Conservation (phyloP, 2,888 invertebrate genomes). For the Hypolimnas misippus region DNA sequence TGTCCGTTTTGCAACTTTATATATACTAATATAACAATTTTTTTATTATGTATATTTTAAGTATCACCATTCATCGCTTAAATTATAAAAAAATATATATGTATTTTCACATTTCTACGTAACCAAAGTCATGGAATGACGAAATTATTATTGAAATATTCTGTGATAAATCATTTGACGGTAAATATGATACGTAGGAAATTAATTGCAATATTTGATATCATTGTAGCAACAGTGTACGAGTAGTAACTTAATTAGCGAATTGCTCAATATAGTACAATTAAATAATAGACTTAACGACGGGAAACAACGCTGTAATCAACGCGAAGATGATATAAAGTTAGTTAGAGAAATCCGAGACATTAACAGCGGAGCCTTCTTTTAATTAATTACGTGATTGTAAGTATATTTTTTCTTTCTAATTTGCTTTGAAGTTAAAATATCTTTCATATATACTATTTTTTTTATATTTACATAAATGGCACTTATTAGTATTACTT, state of each 20-base stretch:
- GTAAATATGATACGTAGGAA: too few relatives aligned
- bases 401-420: neutral
- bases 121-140: too few relatives aligned
- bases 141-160: too few relatives aligned
- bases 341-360: neutral
- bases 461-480: neutral
- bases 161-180: too few relatives aligned
- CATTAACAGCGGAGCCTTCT: neutral
- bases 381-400: constrained; percentile 5
- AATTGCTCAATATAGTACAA: neutral
- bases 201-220: neutral
- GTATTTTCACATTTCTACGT: too few relatives aligned
- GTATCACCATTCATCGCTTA: too few relatives aligned
- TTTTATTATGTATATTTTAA: too few relatives aligned
- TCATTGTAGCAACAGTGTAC: neutral
- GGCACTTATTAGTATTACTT: too few relatives aligned
- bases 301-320: neutral
- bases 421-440: neutral
- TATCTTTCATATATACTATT: neutral
- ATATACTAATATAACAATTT: too few relatives aligned
- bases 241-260: neutral
- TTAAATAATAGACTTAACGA: neutral
- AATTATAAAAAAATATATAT: too few relatives aligned
- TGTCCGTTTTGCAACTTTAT: too few relatives aligned
- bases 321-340: neutral